phyloP scores from a whole-genome alignment of 2,797 vertebrate species.

The Poecile montanus region DNA sequence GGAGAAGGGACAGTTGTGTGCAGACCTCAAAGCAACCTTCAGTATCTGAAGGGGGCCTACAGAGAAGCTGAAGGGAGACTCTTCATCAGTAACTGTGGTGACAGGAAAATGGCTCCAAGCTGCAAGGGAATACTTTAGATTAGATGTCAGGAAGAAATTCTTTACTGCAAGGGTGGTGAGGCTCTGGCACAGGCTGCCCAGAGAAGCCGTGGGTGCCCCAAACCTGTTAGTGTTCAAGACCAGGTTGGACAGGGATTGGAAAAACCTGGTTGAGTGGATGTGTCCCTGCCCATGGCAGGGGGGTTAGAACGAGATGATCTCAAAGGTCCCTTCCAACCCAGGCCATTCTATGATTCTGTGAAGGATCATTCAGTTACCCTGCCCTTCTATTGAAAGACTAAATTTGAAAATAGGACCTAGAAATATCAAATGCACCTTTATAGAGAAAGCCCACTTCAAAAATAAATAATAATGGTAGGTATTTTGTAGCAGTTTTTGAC shows the following conservation, averaged over 20 bases:
- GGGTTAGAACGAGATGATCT: fast-evolving
- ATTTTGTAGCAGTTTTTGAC: not conserved
- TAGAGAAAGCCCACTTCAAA: not conserved
- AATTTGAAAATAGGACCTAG: not conserved
- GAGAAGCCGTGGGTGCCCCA: not conserved
- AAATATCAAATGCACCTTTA: not conserved
- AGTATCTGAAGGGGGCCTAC: not conserved
- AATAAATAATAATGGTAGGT: not conserved
- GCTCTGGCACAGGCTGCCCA: not conserved
- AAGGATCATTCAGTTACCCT: not conserved
- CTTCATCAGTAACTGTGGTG: not conserved
- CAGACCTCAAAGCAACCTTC: not conserved
- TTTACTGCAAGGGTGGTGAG: not conserved
- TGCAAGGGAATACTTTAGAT: not conserved
- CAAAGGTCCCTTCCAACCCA: not conserved
- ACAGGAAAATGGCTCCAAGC: not conserved
- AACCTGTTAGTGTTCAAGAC: not conserved
- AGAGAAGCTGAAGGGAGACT: not conserved
- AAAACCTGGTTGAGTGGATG: not conserved
- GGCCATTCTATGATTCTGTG: not conserved
- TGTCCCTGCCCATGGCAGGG: not conserved
- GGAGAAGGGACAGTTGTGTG: not conserved
- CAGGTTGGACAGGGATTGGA: not conserved
- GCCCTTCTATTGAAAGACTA: not conserved
- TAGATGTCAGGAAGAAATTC: not conserved